Evolutionary conservation across 2,888 invertebrate genomes (phyloP).

Genomic region (Lepetodrilus schrolli): DNA sequence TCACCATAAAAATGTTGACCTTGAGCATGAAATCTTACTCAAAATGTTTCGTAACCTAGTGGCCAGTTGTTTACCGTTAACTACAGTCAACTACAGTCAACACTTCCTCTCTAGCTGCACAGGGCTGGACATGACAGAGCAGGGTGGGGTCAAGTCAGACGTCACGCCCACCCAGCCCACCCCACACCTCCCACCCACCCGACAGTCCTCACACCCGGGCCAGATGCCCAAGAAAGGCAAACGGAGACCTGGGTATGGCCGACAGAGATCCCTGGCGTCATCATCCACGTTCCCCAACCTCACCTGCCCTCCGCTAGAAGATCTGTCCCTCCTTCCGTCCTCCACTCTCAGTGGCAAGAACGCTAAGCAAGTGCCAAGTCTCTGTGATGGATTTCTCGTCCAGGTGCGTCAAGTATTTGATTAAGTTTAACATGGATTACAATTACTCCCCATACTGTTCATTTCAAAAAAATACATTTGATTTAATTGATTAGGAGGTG

Average conservation of each 20-base stretch:
- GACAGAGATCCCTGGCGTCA: constrained; percentile 41
- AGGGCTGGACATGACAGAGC: no score
- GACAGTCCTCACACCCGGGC: background rate
- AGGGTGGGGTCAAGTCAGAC: background rate
- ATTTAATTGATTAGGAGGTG: no score
- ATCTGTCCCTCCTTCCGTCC: constrained; percentile 51
- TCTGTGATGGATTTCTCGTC: constrained; percentile 55
- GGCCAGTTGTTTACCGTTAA: no score
- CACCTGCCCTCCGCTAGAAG: constrained; percentile 18
- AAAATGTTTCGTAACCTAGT: no score
- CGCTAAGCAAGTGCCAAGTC: constrained; percentile 57
- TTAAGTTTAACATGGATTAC: no score
- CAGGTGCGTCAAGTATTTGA: constrained; percentile 41
- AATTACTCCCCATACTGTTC: no score
- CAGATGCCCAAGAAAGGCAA: constrained; percentile 28
- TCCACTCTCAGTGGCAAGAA: constrained; percentile 53
- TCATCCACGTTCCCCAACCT: constrained; percentile 2
- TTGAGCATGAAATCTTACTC: no score
- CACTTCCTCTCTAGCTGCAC: constrained; percentile 2
- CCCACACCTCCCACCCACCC: background rate
- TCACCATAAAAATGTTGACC: no score
- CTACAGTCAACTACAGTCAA: no score
- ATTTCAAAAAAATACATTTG: no score
- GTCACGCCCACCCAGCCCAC: background rate
- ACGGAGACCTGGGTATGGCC: constrained; percentile 38